These are phyloP conservation scores for Tokudaia tokunoshimensis DNA, from an alignment of 2,797 vertebrate genomes.

Conservation along the genomic window DNA sequence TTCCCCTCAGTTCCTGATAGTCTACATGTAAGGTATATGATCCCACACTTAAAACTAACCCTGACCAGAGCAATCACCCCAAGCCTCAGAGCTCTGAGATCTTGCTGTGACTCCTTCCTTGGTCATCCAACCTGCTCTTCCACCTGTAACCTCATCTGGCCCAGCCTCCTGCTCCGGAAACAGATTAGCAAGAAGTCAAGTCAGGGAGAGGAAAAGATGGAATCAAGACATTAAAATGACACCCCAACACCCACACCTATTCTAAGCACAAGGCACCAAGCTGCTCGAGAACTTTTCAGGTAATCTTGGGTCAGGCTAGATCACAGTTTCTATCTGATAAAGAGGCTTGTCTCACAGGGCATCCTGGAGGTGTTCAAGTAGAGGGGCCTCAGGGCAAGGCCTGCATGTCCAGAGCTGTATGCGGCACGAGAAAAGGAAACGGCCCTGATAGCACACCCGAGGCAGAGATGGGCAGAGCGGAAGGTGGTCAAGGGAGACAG, in stretches of 20 bases:
- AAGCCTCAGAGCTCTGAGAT: background rate
- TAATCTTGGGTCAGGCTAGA: background rate
- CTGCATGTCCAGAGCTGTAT: background rate
- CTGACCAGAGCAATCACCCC: background rate
- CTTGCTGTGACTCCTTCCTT: background rate
- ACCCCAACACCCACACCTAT: background rate
- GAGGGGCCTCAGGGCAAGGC: background rate
- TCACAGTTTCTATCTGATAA: background rate
- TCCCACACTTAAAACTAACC: background rate
- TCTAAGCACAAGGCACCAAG: background rate
- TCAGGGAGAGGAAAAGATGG: conserved; percentile 34
- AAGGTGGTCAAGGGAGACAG: background rate
- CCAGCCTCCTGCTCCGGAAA: background rate
- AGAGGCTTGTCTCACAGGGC: background rate
- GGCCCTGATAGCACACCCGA: background rate
- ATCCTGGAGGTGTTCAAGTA: background rate
- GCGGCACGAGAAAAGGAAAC: background rate
- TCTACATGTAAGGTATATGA: background rate
- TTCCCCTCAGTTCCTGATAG: background rate
- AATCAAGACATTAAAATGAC: background rate
- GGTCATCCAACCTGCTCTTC: background rate
- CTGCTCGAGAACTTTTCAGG: background rate
- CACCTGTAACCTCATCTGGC: background rate
- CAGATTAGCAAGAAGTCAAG: background rate
- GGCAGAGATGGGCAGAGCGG: background rate